Conservation (phyloP, 2,888 invertebrate species). For the Drosophila tripunctata region DNA sequence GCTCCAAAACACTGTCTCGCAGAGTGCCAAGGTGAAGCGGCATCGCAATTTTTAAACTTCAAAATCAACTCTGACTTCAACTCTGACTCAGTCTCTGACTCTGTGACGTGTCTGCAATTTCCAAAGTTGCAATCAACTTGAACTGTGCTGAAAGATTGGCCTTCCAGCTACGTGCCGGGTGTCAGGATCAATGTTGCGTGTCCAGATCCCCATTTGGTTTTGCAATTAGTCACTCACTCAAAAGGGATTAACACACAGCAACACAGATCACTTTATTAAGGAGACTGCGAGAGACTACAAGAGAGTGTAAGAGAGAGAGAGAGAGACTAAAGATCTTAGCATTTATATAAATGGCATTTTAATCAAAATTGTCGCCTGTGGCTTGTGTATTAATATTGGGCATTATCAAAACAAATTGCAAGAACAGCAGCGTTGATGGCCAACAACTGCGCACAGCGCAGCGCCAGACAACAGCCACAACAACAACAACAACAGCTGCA, state of each 20-base stretch:
- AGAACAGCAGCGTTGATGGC: constrained; percentile 58
- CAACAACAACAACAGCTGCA: constrained; percentile 8
- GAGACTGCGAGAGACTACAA: neutral
- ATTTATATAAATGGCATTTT: constrained; percentile 71
- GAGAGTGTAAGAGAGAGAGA: neutral
- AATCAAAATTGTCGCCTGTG: constrained; percentile 77
- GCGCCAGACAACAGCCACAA: constrained; percentile 8
- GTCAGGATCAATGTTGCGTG: constrained; percentile 20
- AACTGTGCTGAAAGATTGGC: constrained; percentile 53
- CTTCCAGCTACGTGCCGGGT: constrained; percentile 60
- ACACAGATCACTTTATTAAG: constrained; percentile 64
- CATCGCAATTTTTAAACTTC: constrained; percentile 55
- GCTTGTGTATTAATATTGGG: constrained; percentile 63
- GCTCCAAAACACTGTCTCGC: constrained; percentile 23
- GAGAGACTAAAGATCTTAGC: too few species aligned
- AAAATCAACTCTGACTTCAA: constrained; percentile 4
- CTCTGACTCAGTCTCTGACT: neutral
- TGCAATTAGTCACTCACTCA: constrained; percentile 65
- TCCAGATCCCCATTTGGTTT: constrained; percentile 22
- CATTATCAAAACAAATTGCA: constrained; percentile 76
- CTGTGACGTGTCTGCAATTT: constrained; percentile 58
- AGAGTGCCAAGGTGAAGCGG: constrained; percentile 16
- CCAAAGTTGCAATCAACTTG: constrained; percentile 66
- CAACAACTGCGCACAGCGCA: constrained; percentile 32
- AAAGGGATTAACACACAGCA: constrained; percentile 45